Base-by-base conservation (phyloP, 35 echinoderm and acorn worm species). In the Holothuria glaberrima region DNA sequence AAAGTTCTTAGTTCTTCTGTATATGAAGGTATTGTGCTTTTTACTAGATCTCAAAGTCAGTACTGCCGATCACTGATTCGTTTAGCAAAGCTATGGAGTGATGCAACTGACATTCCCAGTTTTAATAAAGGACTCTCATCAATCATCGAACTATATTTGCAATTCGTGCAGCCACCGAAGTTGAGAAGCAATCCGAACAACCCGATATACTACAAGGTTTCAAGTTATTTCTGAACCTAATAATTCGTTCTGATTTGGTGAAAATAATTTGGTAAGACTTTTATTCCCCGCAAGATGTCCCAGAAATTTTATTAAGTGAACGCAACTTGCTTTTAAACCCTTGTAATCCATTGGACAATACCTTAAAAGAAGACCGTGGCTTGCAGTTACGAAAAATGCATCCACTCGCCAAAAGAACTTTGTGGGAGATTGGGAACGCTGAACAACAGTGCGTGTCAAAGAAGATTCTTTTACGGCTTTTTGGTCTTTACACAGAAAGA, bases 51-150 rank as follows among this genome's bases (percentile, higher is more conserved):
- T 21, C 48, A 45, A 44, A 81, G 77, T 52, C 36, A 20, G 31
- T 81, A 24, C 44, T 81, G 77, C 22, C 41, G 52, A 52, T 21
- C 77, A 12, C 25, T 81, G 32, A 81, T 81, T 50, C 48, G 35
- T 44, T 81, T 81, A 58, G 77, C 77, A 52, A 81, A 81, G 29
- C 41, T 81, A 27, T 81, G 77, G 77, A 81, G 21, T 52, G 34
- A 5, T 29, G 7, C 22, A 13, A 22, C 36, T 44, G n/a, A 30
- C 9, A 44, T n/a, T 9, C 32, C 25, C 6, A 44, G 29, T 48
- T 81, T 81, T 58, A 81, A 50, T 27, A 81, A 21, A 58, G 36
- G 77, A 18, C 77, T 35, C 44, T 81, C 77, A 13, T 50, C 50
- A 6, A 81, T 50, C n/a, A 50, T 81, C 13, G 77, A 81, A 50